A percentile compares a stretch with the other conserved stretches of the same genome.
Evolutionary conservation across 2,113 vertebrate genomes (phyloP).

Genomic region (Eulacestoma nigropectus): DNA sequence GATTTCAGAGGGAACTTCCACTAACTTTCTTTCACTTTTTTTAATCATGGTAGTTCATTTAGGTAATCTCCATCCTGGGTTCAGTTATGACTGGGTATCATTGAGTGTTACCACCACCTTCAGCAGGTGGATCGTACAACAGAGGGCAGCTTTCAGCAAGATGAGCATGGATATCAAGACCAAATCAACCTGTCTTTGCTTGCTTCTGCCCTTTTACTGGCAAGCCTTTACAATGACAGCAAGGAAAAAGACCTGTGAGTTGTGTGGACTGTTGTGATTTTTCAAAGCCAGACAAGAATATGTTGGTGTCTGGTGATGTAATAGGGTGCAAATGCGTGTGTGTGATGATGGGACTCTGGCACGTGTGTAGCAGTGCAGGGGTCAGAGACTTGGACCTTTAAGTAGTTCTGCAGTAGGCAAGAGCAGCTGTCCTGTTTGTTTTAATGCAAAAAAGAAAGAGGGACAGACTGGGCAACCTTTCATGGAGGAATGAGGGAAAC

Average conservation of each 20-base stretch:
- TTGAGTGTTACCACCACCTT: neutral
- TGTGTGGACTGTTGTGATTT: neutral
- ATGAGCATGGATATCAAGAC: neutral
- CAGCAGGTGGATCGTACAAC: neutral
- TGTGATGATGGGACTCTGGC: neutral
- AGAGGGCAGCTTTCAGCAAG: neutral
- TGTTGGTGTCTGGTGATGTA: neutral
- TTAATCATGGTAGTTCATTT: neutral
- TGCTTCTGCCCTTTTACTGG: neutral
- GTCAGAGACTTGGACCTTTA: neutral
- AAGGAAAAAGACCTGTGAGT: neutral
- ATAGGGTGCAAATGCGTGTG: accelerated
- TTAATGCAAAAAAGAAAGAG: neutral
- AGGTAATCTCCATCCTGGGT: neutral
- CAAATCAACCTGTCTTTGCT: neutral
- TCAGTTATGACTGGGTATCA: neutral
- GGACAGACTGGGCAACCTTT: neutral
- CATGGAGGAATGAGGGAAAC: neutral
- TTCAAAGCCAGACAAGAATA: neutral
- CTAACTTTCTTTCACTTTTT: neutral
- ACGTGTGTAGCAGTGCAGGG: neutral
- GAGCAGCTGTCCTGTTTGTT: neutral
- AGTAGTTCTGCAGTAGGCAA: neutral
- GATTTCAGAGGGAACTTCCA: neutral
- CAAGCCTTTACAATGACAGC: neutral